Conservation (phyloP, 2,113 vertebrate genomes). For the Pygoscelis adeliae region DNA sequence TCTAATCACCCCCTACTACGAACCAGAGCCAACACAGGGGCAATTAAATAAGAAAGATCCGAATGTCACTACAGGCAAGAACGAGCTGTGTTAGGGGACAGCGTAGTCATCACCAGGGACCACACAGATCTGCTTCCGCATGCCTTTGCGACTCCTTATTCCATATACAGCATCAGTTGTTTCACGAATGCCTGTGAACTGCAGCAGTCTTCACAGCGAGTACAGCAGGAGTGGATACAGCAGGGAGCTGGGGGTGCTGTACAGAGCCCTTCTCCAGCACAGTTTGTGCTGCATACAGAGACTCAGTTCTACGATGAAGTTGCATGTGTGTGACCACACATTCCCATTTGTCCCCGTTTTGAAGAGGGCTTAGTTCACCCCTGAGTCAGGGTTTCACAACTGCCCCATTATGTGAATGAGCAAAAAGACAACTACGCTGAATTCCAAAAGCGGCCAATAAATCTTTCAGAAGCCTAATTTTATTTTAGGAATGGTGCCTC, state of each 20-base stretch:
- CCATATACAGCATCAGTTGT: background rate
- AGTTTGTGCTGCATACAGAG: background rate
- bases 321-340: background rate
- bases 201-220: background rate
- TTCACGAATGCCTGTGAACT: background rate
- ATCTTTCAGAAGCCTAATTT: constrained; percentile 58
- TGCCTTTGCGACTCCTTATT: background rate
- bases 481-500: constrained; percentile 53
- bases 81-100: background rate
- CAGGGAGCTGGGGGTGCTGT: background rate
- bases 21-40: background rate
- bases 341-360: background rate
- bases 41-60: constrained; percentile 35
- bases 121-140: background rate
- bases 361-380: background rate
- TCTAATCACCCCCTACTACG: background rate
- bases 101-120: background rate
- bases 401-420: constrained; percentile 23
- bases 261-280: background rate
- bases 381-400: constrained; percentile 50
- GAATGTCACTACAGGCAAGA: constrained; percentile 9
- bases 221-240: background rate
- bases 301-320: background rate
- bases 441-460: constrained; percentile 52
- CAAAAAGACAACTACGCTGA: background rate